Base-by-base conservation (phyloP, 2,888 invertebrate genomes). In the Drosophila rubida region DNA sequence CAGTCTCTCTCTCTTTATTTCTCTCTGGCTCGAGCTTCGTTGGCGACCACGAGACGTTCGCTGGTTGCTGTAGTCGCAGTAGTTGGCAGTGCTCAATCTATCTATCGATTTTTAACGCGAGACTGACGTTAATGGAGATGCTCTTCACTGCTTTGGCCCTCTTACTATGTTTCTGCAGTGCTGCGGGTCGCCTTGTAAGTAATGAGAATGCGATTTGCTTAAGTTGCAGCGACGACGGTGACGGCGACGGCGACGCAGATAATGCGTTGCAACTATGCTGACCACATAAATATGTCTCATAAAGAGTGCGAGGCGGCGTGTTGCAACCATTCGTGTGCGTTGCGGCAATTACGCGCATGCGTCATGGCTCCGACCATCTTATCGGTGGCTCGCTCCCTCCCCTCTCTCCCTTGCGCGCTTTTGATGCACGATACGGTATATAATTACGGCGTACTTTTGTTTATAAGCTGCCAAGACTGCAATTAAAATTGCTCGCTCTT, bases 21-120 rank as follows among this genome's bases (percentile, higher is more conserved):
- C 57, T 63, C 6, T 5, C 2, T 41, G 51, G 42, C 35, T 61
- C 16, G 39, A 44, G 45, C 72, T 66, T 71, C 75, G 74, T 70
- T 64, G 78, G 70, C 69, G 77, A 73, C 60, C 78, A 35, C 66
- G n/a, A n/a, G n/a, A n/a, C n/a, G n/a, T n/a, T 51, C 14, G 14
- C 51, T 22, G 23, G 2, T 25, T 5, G 25, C 25, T 6, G 25
- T 25, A 25, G 41, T 70, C 67, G 51, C 65, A 69, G 82, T 84
- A 79, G 81, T 80, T 76, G 70, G 61, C 62, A 57, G 66, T 62
- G 80, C 80, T 83, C 89, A 89, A 90, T 90, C 89, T 88, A 91
- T 90, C 89, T 90, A 91, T 91, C 89, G 91, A 91, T 91, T 91
- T 90, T 91, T 91, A 91, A 91, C 89, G 90, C 90, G 90, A 83